Evolutionary conservation across 2,113 vertebrate species (phyloP).

Genomic region (Budorcas taxicolor): DNA sequence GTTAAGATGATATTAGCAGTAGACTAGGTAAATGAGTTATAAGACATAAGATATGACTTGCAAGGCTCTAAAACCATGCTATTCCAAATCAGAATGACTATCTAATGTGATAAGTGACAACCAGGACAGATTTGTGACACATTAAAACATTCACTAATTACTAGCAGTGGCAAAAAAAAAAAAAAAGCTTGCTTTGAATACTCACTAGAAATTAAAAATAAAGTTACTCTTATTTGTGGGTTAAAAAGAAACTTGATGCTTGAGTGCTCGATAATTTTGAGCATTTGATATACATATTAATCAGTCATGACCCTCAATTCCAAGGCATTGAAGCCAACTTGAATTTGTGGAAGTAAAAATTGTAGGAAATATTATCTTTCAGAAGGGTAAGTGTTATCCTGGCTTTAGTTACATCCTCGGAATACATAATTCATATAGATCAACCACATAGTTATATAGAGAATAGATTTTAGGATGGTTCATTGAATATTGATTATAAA

Average conservation of each 20-base stretch:
- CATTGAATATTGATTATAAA: neutral
- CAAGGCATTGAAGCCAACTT: neutral
- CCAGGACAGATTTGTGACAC: neutral
- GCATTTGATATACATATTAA: neutral
- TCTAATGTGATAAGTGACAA: neutral
- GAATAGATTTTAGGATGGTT: neutral
- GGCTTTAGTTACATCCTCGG: neutral
- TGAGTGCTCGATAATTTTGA: neutral
- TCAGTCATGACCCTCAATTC: neutral
- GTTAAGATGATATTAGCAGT: neutral
- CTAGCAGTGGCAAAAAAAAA: neutral
- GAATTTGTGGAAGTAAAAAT: neutral
- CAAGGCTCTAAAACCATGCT: neutral
- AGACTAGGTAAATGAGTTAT: neutral
- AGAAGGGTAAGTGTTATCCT: neutral
- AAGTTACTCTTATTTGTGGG: neutral
- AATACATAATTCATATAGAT: neutral
- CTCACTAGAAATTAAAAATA: neutral
- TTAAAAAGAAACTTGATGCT: neutral
- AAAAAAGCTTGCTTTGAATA: neutral
- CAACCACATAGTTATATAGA: neutral
- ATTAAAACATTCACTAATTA: neutral
- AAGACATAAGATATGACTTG: neutral
- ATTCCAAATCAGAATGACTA: neutral
- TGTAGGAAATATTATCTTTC: neutral